Conservation (phyloP, 1,140 invertebrate species). For the Drosophila truncata region DNA sequence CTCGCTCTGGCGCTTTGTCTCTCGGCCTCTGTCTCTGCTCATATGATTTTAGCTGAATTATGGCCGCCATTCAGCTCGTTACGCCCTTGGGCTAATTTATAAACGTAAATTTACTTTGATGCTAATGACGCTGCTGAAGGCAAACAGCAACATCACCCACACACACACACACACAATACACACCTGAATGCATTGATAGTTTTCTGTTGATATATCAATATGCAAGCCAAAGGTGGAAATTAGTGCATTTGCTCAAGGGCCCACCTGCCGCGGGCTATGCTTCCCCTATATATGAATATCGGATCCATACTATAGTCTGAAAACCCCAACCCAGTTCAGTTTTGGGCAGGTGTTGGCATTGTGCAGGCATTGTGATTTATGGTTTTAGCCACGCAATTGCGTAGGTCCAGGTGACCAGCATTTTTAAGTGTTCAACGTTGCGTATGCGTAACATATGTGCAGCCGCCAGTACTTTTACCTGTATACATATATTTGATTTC, state of each 20-base stretch:
- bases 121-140: constrained; percentile 66
- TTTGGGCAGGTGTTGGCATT: constrained; percentile 50
- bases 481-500: constrained; percentile 48
- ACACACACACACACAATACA: background rate
- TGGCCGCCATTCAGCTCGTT: constrained; percentile 40
- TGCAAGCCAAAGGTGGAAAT: constrained; percentile 51
- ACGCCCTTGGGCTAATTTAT: constrained; percentile 57
- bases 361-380: constrained; percentile 61
- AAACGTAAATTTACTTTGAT: constrained; percentile 73
- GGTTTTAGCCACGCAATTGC: constrained; percentile 50
- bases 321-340: constrained; percentile 9
- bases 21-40: constrained; percentile 6
- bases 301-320: constrained; percentile 14
- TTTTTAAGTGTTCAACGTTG: constrained; percentile 54
- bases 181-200: constrained; percentile 42
- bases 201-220: constrained; percentile 67
- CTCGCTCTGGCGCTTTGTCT: constrained; percentile 11
- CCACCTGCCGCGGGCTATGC: background rate
- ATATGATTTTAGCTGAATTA: constrained; percentile 50
- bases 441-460: constrained; percentile 65
- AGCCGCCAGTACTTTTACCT: constrained; percentile 8
- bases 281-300: background rate
- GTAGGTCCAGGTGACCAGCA: constrained; percentile 46
- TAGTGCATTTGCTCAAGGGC: constrained; percentile 58
- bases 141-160: constrained; percentile 32